phyloP scores from a whole-genome alignment of 2,888 invertebrate species.

The Mactromeris polynyma region DNA sequence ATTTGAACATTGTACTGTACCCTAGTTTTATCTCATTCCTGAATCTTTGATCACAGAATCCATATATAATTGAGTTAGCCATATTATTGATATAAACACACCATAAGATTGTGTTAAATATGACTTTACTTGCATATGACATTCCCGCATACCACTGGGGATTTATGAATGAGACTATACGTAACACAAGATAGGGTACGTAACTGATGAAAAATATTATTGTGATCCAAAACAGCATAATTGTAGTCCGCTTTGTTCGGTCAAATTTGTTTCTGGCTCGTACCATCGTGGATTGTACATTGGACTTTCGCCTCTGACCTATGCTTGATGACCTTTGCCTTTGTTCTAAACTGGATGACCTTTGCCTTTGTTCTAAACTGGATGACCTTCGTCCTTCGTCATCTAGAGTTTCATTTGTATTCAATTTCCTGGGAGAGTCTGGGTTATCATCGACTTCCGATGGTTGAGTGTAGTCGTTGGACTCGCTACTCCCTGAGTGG shows the following conservation, averaged over 20 bases:
- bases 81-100: constrained; percentile 69
- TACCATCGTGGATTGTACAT: constrained; percentile 20
- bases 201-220: constrained; percentile 65
- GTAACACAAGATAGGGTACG: constrained; percentile 61
- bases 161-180: constrained; percentile 50
- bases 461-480: constrained; percentile 23
- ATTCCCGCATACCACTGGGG: constrained; percentile 50
- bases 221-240: constrained; percentile 68
- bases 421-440: neutral
- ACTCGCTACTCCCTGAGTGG: constrained; percentile 58
- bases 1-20: constrained; percentile 35
- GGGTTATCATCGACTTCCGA: neutral
- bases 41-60: constrained; percentile 66
- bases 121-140: constrained; percentile 48
- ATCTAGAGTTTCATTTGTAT: neutral
- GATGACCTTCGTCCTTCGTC: neutral
- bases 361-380: neutral
- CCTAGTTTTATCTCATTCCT: constrained; percentile 49
- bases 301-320: constrained; percentile 17
- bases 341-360: neutral
- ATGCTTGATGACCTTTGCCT: constrained; percentile 16
- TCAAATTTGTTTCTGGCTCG: constrained; percentile 55
- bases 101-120: constrained; percentile 68
- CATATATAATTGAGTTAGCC: constrained; percentile 68
- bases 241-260: constrained; percentile 58